phyloP scores from a whole-genome alignment of 2,797 vertebrate genomes.

The Emys orbicularis region DNA sequence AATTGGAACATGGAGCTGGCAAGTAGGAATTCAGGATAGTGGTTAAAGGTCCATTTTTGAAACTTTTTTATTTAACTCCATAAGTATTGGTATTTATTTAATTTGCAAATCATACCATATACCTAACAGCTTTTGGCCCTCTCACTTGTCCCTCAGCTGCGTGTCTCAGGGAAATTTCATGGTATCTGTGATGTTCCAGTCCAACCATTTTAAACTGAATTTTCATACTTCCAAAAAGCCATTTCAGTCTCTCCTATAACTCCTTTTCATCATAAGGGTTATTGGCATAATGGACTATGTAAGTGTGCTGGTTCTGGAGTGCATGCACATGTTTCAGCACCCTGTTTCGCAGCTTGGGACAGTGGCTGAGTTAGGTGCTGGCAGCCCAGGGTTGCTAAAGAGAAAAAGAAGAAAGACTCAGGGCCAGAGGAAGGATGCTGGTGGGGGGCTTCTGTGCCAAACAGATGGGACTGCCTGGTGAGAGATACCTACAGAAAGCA shows the following conservation, averaged over 20 bases:
- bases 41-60: neutral
- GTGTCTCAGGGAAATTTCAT: neutral
- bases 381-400: neutral
- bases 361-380: neutral
- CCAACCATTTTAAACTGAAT: neutral
- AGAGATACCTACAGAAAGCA: neutral
- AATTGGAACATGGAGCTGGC: neutral
- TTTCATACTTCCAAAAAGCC: neutral
- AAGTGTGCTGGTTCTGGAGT: neutral
- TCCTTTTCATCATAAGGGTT: neutral
- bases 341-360: neutral
- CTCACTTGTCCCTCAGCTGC: neutral
- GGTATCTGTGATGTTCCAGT: neutral
- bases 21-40: neutral
- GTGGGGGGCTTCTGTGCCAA: neutral
- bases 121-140: neutral
- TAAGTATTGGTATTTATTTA: rapidly evolving
- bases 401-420: neutral
- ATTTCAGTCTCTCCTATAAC: neutral
- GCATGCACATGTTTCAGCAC: rapidly evolving
- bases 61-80: neutral
- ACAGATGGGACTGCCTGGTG: neutral
- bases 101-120: neutral
- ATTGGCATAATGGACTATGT: rapidly evolving
- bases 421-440: neutral